Evolutionary conservation across 2,797 vertebrate species (phyloP).

Genomic region (Argyrosomus regius): DNA sequence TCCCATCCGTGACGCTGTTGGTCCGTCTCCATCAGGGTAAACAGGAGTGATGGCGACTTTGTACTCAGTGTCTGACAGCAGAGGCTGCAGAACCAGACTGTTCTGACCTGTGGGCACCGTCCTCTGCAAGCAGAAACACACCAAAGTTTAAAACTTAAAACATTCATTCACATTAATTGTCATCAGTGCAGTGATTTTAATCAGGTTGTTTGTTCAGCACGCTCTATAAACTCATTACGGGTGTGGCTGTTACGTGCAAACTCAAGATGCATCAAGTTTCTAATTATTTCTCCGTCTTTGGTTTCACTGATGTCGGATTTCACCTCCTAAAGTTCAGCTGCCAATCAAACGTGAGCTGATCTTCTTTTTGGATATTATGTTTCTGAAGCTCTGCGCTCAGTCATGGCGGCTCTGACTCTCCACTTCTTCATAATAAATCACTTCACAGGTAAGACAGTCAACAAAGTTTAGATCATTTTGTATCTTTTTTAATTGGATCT

Average conservation of each 20-base stretch:
- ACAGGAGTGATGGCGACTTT: conserved; percentile 90
- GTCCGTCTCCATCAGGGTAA: conserved; percentile 90
- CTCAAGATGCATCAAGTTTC: neutral
- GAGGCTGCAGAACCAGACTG: conserved; percentile 88
- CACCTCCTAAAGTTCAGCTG: neutral
- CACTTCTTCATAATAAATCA: neutral
- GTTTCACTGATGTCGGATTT: neutral
- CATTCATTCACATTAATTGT: no score
- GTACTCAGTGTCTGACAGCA: conserved; percentile 92
- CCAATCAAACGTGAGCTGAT: neutral
- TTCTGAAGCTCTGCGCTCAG: neutral
- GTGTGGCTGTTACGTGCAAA: neutral
- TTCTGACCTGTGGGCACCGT: conserved; percentile 89
- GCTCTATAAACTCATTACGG: neutral
- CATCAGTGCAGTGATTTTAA: neutral
- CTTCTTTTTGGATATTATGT: neutral
- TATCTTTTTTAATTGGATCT: neutral
- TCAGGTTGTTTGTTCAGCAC: neutral
- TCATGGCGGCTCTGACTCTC: no score
- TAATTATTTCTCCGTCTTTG: neutral
- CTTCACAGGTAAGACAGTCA: neutral
- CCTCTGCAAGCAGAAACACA: conserved; percentile 77
- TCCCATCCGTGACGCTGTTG: conserved; percentile 82
- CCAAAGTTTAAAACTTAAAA: neutral
- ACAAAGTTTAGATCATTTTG: neutral